phyloP scores from a whole-genome alignment of 2,113 vertebrate genomes.

The Microcebus griseorufus region DNA sequence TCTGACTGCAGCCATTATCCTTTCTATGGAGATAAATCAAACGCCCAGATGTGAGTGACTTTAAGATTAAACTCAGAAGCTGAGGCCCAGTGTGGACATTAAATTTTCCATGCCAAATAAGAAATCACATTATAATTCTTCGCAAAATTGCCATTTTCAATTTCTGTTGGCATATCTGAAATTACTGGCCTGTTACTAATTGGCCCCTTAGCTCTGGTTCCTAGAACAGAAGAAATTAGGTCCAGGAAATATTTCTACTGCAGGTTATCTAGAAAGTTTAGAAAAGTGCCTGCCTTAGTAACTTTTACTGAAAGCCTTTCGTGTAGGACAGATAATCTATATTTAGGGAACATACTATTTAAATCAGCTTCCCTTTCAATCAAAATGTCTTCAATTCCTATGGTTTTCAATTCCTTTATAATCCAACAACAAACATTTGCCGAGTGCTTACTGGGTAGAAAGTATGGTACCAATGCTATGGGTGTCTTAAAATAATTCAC shows the following conservation, averaged over 20 bases:
- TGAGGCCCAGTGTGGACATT: constrained; percentile 17
- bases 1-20: neutral
- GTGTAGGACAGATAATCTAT: neutral
- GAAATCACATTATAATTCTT: constrained; percentile 61
- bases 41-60: constrained; percentile 20
- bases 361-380: neutral
- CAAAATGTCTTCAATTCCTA: neutral
- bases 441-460: neutral
- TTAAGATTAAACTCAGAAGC: constrained; percentile 57
- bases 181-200: constrained; percentile 57
- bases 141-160: constrained; percentile 35
- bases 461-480: neutral
- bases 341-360: neutral
- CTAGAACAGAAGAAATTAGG: constrained; percentile 61
- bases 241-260: constrained; percentile 55
- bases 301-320: neutral
- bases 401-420: neutral
- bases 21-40: constrained; percentile 58
- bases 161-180: constrained; percentile 59
- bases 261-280: constrained; percentile 37
- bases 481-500: neutral
- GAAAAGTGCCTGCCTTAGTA: neutral
- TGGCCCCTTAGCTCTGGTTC: constrained; percentile 27
- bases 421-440: neutral
- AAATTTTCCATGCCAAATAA: constrained; percentile 50